These are phyloP conservation scores for Scaptomyza reducta DNA, from an alignment of 2,888 invertebrate species.

Conservation along the genomic window DNA sequence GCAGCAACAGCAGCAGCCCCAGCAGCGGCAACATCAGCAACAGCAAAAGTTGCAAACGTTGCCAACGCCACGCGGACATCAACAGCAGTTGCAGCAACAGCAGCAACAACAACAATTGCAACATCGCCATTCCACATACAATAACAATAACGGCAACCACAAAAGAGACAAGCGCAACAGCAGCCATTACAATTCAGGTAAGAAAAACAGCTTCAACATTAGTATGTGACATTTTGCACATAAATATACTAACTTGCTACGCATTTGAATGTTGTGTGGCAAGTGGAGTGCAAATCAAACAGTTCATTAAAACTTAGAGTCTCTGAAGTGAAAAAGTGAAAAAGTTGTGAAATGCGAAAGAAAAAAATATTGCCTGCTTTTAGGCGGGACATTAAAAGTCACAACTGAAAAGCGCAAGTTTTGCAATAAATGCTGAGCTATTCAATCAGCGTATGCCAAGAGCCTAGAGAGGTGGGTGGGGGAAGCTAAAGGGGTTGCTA, in stretches of 20 bases:
- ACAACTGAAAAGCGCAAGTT: neutral
- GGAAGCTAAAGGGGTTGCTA: constrained; percentile 3
- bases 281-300: no score
- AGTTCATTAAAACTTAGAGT: neutral
- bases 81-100: constrained; percentile 47
- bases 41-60: constrained; percentile 62
- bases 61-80: constrained; percentile 60
- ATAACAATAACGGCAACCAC: constrained; percentile 66
- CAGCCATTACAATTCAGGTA: constrained; percentile 83
- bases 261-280: neutral
- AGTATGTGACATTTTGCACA: constrained; percentile 1
- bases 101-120: constrained; percentile 58
- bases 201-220: constrained; percentile 38
- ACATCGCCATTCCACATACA: constrained; percentile 75
- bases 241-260: neutral
- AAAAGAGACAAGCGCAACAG: constrained; percentile 79
- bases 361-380: constrained; percentile 12
- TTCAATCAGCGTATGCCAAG: neutral
- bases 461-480: no score
- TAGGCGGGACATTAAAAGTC: neutral
- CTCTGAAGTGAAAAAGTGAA: neutral
- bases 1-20: constrained; percentile 28
- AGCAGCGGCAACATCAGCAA: constrained; percentile 16
- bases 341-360: neutral
- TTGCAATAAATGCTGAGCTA: neutral